Evolutionary conservation across 2,888 invertebrate species (phyloP).

Genomic region (Spicauda simplicius): DNA sequence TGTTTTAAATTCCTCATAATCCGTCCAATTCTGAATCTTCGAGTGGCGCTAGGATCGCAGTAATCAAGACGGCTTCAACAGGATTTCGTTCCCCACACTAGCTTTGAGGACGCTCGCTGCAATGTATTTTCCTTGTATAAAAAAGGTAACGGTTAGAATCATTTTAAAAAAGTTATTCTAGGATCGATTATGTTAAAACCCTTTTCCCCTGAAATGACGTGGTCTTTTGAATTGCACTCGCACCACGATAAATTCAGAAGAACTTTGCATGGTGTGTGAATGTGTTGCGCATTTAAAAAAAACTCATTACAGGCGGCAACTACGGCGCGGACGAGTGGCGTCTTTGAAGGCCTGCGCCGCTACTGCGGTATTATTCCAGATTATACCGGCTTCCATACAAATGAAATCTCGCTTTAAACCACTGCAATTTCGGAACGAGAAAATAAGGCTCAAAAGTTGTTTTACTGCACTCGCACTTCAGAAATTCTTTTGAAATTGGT

Average conservation of each 20-base stretch:
- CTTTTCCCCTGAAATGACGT: slow-evolving; percentile 44
- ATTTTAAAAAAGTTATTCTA: slow-evolving; percentile 37
- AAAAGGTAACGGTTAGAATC: slow-evolving; percentile 48
- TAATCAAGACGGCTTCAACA: slow-evolving; percentile 80
- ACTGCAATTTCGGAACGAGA: slow-evolving; percentile 82
- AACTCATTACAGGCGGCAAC: slow-evolving; percentile 82
- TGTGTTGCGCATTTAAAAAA: slow-evolving; percentile 80
- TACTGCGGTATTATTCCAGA: slow-evolving; percentile 82
- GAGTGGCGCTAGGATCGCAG: slow-evolving; percentile 71
- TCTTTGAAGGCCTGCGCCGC: slow-evolving; percentile 81
- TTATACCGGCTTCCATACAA: slow-evolving; percentile 83
- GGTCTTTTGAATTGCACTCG: slow-evolving; percentile 48
- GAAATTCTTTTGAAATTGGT: slow-evolving; percentile 62
- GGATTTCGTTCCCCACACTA: slow-evolving; percentile 74
- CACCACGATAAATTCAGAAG: slow-evolving; percentile 64
- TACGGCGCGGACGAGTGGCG: slow-evolving; percentile 79
- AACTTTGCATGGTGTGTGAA: slow-evolving; percentile 70
- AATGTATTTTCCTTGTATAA: slow-evolving; percentile 51
- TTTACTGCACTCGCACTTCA: slow-evolving; percentile 76
- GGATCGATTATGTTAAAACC: slow-evolving; percentile 46
- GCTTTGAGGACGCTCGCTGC: slow-evolving; percentile 60
- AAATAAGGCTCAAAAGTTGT: slow-evolving; percentile 80
- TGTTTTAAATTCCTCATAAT: slow-evolving; percentile 83
- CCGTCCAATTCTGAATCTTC: slow-evolving; percentile 81
- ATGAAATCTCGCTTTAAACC: slow-evolving; percentile 83